Percentiles rank a stretch among this genome's conserved stretches.
Conservation (phyloP, 1,140 invertebrate species). For the Heliconius himera region DNA sequence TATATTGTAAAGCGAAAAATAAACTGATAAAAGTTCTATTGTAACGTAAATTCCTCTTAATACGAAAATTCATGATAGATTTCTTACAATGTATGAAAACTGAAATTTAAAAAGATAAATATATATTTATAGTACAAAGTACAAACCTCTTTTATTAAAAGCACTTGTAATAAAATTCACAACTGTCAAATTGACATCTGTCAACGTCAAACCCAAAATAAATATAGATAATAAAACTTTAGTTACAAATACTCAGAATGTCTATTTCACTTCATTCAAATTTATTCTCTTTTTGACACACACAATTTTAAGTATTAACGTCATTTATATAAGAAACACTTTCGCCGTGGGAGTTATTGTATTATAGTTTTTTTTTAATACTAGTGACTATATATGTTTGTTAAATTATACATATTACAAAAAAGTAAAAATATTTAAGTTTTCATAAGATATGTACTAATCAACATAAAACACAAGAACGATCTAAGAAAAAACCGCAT, state of each 20-base stretch:
- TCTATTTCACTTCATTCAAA: not conserved
- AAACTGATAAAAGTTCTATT: no score
- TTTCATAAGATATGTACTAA: no score
- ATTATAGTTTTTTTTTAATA: not conserved
- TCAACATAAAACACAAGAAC: no score
- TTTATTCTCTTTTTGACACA: not conserved
- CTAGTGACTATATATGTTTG: conserved; percentile 14
- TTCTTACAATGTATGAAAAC: no score
- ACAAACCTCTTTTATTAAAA: not conserved
- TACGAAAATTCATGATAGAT: no score
- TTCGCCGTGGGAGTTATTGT: not conserved
- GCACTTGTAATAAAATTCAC: not conserved
- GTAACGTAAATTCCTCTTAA: no score
- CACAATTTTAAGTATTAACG: conserved; percentile 3
- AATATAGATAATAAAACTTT: not conserved
- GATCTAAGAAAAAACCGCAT: no score
- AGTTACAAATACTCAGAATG: not conserved
- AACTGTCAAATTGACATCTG: not conserved
- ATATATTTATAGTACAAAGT: no score
- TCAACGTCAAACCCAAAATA: not conserved
- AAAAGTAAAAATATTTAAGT: no score
- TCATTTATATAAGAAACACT: not conserved
- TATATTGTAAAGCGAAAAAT: no score
- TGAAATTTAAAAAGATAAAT: no score
- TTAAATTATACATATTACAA: no score